Conservation (phyloP, 1,140 invertebrate species). For the Paralvinella palmiformis region DNA sequence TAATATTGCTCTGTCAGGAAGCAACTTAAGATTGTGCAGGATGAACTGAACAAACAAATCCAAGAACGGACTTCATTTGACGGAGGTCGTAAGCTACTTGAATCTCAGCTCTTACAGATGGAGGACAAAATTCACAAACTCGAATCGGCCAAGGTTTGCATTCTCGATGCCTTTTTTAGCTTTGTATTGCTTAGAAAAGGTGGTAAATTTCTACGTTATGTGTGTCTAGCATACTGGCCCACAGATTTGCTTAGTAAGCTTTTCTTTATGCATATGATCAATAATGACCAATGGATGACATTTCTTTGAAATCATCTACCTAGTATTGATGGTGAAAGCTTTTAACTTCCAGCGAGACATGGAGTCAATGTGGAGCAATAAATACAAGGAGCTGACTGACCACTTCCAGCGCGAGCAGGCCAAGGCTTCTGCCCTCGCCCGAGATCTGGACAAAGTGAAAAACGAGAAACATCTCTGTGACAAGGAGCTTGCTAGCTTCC, state of each 20-base stretch:
- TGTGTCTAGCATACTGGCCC: too few relatives aligned
- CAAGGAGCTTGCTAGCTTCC: slow-evolving; percentile 2
- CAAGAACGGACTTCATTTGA: slow-evolving; percentile 32
- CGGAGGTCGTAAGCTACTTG: slow-evolving; percentile 29
- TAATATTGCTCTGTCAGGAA: too few relatives aligned
- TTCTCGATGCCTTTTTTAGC: not conserved
- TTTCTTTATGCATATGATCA: not conserved
- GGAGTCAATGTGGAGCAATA: slow-evolving; percentile 28
- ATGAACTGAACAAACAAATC: slow-evolving; percentile 39
- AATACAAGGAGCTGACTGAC: slow-evolving; percentile 35
- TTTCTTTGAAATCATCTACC: not conserved
- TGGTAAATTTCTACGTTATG: too few relatives aligned
- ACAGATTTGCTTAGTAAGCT: too few relatives aligned
- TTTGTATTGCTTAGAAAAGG: not conserved
- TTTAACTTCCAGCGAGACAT: slow-evolving; percentile 30
- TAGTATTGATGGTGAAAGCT: not conserved
- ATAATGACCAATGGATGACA: too few relatives aligned
- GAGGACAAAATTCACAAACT: slow-evolving; percentile 32
- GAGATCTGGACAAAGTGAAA: slow-evolving; percentile 12
- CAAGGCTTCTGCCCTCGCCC: slow-evolving; percentile 24
- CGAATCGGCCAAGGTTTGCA: slow-evolving; percentile 26
- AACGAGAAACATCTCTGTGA: not conserved
- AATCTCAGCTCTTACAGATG: slow-evolving; percentile 29
- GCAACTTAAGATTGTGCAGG: slow-evolving; percentile 39
- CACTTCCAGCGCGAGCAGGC: slow-evolving; percentile 32